These are phyloP conservation scores for Ranitomeya imitator DNA, from an alignment of 2,113 vertebrate genomes.

Conservation along the genomic window DNA sequence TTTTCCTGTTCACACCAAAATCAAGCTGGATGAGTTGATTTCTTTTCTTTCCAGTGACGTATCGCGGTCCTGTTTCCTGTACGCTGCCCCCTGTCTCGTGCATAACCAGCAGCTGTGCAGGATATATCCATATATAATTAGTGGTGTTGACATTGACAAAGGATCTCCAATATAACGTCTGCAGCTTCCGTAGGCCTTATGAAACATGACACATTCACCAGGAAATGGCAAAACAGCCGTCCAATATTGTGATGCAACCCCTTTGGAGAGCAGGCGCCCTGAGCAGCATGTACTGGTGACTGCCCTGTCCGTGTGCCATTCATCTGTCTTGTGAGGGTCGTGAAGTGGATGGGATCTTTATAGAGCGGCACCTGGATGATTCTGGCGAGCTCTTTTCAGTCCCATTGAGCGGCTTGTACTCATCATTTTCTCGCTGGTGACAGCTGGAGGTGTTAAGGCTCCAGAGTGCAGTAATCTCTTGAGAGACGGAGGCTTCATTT, in stretches of 20 bases:
- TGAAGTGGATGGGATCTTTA: not conserved
- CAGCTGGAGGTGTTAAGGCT: not conserved
- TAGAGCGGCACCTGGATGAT: not conserved
- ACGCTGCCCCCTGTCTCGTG: not conserved
- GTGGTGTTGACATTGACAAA: not conserved
- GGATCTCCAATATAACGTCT: not conserved
- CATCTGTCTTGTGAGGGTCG: not conserved
- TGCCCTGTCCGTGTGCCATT: not conserved
- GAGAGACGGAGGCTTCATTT: not conserved
- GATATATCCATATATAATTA: not conserved
- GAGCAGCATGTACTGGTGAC: not conserved
- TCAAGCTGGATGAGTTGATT: constrained; percentile 5
- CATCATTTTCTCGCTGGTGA: not conserved
- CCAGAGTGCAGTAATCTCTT: not conserved
- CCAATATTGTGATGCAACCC: not conserved
- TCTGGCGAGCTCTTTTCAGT: not conserved
- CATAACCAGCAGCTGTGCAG: not conserved
- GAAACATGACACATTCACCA: not conserved
- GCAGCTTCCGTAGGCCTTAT: not conserved
- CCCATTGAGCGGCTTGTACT: not conserved
- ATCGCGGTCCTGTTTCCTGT: not conserved
- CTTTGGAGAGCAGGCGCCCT: not conserved
- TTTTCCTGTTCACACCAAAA: not conserved
- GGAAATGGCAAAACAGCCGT: not conserved
- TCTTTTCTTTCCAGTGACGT: not conserved